A percentile compares a stretch with the other conserved stretches of the same genome.
These are phyloP conservation scores for Drosophila malerkotliana DNA, from an alignment of 1,140 invertebrate genomes.

Conservation along the genomic window DNA sequence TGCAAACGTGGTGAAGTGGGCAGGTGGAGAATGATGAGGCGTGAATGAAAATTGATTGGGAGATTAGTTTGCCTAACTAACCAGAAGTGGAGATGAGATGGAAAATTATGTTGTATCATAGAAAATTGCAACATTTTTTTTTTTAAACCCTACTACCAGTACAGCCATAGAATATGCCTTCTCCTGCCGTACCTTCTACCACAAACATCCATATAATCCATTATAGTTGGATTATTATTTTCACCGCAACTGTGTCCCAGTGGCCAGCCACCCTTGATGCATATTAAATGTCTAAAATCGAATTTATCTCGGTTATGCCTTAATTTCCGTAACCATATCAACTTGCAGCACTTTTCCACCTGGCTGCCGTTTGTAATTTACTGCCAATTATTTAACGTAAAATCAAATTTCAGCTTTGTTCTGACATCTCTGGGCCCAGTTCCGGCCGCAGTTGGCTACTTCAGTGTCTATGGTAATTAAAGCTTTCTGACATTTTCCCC, in stretches of 20 bases:
- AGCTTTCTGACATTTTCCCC: slow-evolving; percentile 52
- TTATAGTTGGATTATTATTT: neutral
- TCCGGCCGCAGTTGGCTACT: neutral
- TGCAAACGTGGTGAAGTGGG: slow-evolving; percentile 8
- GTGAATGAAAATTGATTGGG: slow-evolving; percentile 37
- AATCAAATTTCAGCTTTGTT: slow-evolving; percentile 35
- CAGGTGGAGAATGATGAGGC: slow-evolving; percentile 20
- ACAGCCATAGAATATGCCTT: neutral
- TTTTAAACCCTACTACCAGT: too few relatives aligned
- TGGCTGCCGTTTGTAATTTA: slow-evolving; percentile 32
- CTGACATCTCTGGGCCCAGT: neutral
- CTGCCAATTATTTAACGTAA: slow-evolving; percentile 33
- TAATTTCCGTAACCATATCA: slow-evolving; percentile 41
- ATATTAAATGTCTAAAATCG: slow-evolving; percentile 17
- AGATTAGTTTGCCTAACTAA: slow-evolving; percentile 37
- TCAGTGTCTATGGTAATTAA: slow-evolving; percentile 42
- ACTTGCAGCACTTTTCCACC: slow-evolving; percentile 21
- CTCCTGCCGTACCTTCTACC: neutral
- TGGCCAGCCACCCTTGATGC: neutral
- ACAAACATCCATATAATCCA: neutral
- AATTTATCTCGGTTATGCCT: slow-evolving; percentile 20
- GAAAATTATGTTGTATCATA: slow-evolving; percentile 7
- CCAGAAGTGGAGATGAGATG: slow-evolving; percentile 12
- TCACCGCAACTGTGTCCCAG: neutral
- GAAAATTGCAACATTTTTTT: neutral